Evolutionary conservation across 2,797 vertebrate species (phyloP).

Genomic region (Amazona finschi): DNA sequence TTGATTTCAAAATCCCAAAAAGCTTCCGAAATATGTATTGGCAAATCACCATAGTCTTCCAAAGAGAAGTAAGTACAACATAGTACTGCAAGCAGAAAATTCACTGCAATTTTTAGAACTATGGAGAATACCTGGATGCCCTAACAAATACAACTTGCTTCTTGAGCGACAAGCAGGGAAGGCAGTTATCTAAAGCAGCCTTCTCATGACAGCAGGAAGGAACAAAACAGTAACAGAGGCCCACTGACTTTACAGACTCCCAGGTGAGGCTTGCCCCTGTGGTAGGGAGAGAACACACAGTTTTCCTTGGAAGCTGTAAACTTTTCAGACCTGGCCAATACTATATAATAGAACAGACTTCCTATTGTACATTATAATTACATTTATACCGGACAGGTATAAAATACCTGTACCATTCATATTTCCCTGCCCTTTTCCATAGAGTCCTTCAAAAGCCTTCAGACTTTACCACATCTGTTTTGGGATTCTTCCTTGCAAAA

Average conservation of each 20-base stretch:
- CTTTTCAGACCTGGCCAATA: not conserved
- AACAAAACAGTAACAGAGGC: not conserved
- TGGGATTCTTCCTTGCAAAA: not conserved
- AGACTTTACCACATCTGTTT: not conserved
- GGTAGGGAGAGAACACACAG: not conserved
- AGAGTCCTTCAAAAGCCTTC: not conserved
- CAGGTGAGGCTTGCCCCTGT: not conserved
- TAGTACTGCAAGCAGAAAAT: not conserved
- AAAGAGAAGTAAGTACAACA: not conserved
- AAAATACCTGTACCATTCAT: not conserved
- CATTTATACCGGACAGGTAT: fast-evolving
- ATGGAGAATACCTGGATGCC: not conserved
- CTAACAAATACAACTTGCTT: not conserved
- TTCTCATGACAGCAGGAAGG: not conserved
- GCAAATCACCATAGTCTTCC: not conserved
- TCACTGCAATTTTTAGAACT: not conserved
- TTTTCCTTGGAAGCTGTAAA: not conserved
- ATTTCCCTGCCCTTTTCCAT: not conserved
- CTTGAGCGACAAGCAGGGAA: not conserved
- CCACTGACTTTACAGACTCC: not conserved
- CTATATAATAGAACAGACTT: not conserved
- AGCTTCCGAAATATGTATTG: not conserved
- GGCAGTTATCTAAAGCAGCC: not conserved
- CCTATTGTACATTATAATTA: not conserved
- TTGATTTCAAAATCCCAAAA: not conserved